Conservation (phyloP, 2,113 vertebrate genomes). For the Peucedramus taeniatus region DNA sequence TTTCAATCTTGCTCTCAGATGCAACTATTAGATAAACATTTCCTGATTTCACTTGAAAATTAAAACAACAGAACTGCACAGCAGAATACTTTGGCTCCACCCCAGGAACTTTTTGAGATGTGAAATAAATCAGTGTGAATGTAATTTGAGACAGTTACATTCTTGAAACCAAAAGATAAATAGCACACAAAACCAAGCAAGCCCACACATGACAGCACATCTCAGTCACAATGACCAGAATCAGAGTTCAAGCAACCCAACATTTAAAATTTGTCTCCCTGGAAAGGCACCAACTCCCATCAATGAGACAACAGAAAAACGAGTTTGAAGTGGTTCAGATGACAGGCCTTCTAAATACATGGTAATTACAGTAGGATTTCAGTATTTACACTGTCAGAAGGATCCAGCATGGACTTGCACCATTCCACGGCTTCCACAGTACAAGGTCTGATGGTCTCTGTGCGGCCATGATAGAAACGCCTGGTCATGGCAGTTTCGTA, state of each 20-base stretch:
- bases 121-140: neutral
- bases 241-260: neutral
- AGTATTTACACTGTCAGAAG: constrained; percentile 70
- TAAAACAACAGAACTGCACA: neutral
- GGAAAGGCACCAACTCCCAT: neutral
- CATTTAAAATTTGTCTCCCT: neutral
- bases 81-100: neutral
- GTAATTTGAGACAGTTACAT: neutral
- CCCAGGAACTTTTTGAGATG: neutral
- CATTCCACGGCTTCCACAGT: constrained; percentile 85
- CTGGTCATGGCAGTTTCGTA: constrained; percentile 94
- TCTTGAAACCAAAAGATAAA: neutral
- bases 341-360: neutral
- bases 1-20: neutral
- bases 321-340: neutral
- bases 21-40: neutral
- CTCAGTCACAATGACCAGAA: neutral
- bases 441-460: constrained; percentile 90
- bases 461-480: constrained; percentile 91
- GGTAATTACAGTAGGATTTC: neutral
- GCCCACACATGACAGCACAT: neutral
- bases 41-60: neutral
- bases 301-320: neutral
- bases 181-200: neutral
- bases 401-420: constrained; percentile 88